These are phyloP conservation scores for Ochlodes sylvanus DNA, from an alignment of 2,888 invertebrate species.

Conservation along the genomic window DNA sequence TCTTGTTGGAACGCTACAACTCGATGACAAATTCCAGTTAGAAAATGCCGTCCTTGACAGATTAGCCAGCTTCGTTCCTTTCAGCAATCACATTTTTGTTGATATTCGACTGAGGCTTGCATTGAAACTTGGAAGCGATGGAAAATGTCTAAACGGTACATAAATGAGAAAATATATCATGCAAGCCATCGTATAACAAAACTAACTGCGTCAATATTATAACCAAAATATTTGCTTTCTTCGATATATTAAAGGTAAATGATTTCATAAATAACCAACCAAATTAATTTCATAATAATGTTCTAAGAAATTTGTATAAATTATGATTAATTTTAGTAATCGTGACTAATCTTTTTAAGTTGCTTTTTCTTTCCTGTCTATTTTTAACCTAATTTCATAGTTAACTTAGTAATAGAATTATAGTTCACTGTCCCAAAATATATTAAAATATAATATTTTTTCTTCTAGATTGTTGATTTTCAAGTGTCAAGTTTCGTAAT, in stretches of 20 bases:
- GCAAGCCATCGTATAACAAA: conserved; percentile 37
- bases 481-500: not conserved
- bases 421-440: too few relatives aligned
- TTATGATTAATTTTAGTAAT: too few relatives aligned
- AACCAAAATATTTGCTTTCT: conserved; percentile 23
- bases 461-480: too few relatives aligned
- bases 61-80: conserved; percentile 66
- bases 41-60: conserved; percentile 62
- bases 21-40: conserved; percentile 76
- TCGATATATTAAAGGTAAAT: conserved; percentile 11
- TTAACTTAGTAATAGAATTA: too few relatives aligned
- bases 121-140: conserved; percentile 63
- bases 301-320: too few relatives aligned
- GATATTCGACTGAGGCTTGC: conserved; percentile 67
- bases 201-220: conserved; percentile 37
- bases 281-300: too few relatives aligned
- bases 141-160: conserved; percentile 65
- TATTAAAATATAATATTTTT: too few relatives aligned
- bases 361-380: too few relatives aligned
- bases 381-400: too few relatives aligned
- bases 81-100: conserved; percentile 70
- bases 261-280: not conserved
- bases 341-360: too few relatives aligned
- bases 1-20: conserved; percentile 76
- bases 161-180: conserved; percentile 28